These are phyloP conservation scores for Gallirallus australis DNA, from an alignment of 2,797 vertebrate genomes.

Conservation along the genomic window DNA sequence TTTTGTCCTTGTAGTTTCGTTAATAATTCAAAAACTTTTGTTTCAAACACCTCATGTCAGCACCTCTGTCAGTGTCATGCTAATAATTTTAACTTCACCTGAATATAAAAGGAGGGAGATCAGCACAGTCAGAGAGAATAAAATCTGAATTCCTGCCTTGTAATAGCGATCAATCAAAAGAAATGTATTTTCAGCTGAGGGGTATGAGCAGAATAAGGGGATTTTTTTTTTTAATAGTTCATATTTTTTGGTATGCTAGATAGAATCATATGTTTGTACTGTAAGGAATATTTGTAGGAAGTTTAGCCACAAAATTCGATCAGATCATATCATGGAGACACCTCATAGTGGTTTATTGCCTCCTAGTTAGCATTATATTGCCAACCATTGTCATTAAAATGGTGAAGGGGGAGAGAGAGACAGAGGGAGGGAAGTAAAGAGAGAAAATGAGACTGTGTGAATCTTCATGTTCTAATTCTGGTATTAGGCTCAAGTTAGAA, in stretches of 20 bases:
- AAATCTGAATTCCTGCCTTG: not conserved
- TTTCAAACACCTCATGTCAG: slow-evolving; percentile 57
- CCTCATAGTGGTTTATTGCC: not conserved
- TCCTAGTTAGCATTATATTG: not conserved
- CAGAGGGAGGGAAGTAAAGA: no score
- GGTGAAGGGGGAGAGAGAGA: not conserved
- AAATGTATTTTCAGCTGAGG: not conserved
- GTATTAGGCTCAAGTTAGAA: not conserved
- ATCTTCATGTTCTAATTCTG: not conserved
- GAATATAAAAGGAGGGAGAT: slow-evolving; percentile 28
- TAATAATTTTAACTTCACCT: slow-evolving; percentile 42
- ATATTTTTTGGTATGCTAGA: not conserved
- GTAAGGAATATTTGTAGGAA: not conserved
- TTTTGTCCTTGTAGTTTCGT: slow-evolving; percentile 66
- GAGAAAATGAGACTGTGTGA: not conserved
- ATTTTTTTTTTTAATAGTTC: not conserved
- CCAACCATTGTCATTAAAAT: not conserved
- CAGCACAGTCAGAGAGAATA: not conserved
- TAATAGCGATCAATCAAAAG: not conserved
- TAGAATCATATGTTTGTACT: not conserved
- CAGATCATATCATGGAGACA: not conserved
- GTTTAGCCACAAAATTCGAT: not conserved
- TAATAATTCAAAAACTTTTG: slow-evolving; percentile 76
- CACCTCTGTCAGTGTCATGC: slow-evolving; percentile 50
- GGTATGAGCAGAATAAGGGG: not conserved